Percentiles rank a stretch among this genome's conserved stretches.
These are phyloP conservation scores for Gonatopus flavifemur DNA, from an alignment of 1,140 invertebrate genomes.

Conservation along the genomic window DNA sequence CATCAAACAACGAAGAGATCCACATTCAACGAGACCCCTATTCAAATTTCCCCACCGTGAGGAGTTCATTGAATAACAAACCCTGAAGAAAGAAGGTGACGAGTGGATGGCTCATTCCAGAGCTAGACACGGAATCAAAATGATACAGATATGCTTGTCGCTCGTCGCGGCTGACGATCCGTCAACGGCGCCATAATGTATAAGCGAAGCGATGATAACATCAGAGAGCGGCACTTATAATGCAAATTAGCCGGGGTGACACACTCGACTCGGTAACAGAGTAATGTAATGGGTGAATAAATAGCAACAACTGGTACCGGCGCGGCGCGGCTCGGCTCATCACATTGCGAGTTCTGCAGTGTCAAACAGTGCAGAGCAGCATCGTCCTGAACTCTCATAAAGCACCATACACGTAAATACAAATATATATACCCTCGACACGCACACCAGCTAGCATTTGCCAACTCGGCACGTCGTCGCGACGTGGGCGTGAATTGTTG, in stretches of 20 bases:
- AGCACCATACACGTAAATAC: no score
- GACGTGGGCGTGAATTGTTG: constrained; percentile 56
- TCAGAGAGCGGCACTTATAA: constrained; percentile 51
- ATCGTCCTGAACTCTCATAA: constrained; percentile 56
- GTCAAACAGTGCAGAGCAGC: no score
- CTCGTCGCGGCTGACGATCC: constrained; percentile 32
- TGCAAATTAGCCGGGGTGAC: constrained; percentile 59
- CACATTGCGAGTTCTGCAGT: no score
- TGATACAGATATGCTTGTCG: constrained; percentile 18
- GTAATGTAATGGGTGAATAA: constrained; percentile 59
- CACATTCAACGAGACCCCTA: no score
- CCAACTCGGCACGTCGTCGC: constrained; percentile 24
- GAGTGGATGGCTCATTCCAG: no score
- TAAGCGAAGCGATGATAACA: constrained; percentile 46
- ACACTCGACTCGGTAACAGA: constrained; percentile 56
- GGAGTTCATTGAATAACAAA: no score
- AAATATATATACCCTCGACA: no score
- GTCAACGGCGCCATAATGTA: constrained; percentile 46
- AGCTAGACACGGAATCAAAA: neutral
- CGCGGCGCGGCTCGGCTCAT: constrained; percentile 23
- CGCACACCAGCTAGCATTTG: constrained; percentile 35
- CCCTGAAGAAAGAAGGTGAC: no score
- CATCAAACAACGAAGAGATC: no score
- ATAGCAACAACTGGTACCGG: constrained; percentile 57
- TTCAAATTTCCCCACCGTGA: no score